Base-by-base conservation (phyloP, 1,140 invertebrate species). In the Drosophila repletoides region DNA sequence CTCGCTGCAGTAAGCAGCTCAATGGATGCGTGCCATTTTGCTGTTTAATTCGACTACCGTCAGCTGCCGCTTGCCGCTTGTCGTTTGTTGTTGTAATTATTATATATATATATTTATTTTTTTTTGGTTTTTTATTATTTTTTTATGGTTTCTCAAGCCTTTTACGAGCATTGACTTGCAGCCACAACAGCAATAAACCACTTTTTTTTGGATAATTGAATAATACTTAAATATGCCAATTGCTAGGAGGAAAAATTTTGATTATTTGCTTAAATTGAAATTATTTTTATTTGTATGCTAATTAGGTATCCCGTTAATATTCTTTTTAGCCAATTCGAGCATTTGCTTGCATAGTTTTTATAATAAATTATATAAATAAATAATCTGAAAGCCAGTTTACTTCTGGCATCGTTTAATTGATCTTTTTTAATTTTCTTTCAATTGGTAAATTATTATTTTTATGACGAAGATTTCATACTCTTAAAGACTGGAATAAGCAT, bases 21-120 rank as follows among this genome's bases (percentile, higher is more conserved):
- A 79, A 84, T 86, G 65, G 80, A 86, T 84, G 80, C 80, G 79
- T 84, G 74, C 80, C 75, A 75, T 79, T 86, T 84, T 75, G 70
- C 61, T 72, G 80, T 72, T 74, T 74, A 79, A 84, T 84, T 71
- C 80, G 70, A 83, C 79, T 86, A 83, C 79, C 79, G 74, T 73
- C 74, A 83, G 65, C 60, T 74, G 73, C 64, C 48, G 43, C 40
- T 49, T 68, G 21, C 12, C n/a, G 31, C 17, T n/a, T n/a, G n/a
- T n/a, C n/a, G n/a, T n/a, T n/a, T n/a, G n/a, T n/a, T n/a, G n/a
- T n/a, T n/a, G n/a, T n/a, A n/a, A n/a, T n/a, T n/a, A n/a, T n/a
- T n/a, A n/a, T n/a, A n/a, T n/a, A n/a, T n/a, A n/a, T 29, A 2
- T 34, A 12, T 14, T 33, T 43, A 29, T 60, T 49, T 56, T 31